phyloP scores from a whole-genome alignment of 2,113 vertebrate species.

The Notechis scutatus region DNA sequence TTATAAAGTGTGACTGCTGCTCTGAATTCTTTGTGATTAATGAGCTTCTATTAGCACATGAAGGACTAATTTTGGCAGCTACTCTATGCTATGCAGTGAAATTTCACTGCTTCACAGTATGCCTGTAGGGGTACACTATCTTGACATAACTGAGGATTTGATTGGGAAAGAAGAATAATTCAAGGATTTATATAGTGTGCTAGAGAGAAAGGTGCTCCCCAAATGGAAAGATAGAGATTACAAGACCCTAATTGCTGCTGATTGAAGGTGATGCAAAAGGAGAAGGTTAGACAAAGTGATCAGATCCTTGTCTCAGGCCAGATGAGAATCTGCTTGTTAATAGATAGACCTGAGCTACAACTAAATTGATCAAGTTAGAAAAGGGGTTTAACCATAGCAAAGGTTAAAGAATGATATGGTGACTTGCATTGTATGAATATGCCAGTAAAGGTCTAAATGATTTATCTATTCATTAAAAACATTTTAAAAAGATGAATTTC shows the following conservation, averaged over 20 bases:
- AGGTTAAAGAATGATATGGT: background rate
- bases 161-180: constrained; percentile 20
- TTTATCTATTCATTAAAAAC: background rate
- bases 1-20: constrained; percentile 21
- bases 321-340: background rate
- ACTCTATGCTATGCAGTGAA: constrained; percentile 31
- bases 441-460: background rate
- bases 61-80: constrained; percentile 43
- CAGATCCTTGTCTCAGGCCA: background rate
- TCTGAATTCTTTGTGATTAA: constrained; percentile 36
- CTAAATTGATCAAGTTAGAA: background rate
- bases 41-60: constrained; percentile 46
- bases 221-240: background rate
- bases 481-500: background rate
- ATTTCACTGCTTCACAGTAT: constrained; percentile 21
- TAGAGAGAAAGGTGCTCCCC: background rate
- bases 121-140: background rate
- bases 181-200: constrained; percentile 3
- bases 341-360: background rate
- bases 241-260: background rate
- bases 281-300: background rate
- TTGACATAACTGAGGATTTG: constrained; percentile 19
- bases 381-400: background rate
- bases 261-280: background rate
- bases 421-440: background rate